Base-by-base conservation (phyloP, 1,140 invertebrate genomes). In the Sarcophaga bullata region DNA sequence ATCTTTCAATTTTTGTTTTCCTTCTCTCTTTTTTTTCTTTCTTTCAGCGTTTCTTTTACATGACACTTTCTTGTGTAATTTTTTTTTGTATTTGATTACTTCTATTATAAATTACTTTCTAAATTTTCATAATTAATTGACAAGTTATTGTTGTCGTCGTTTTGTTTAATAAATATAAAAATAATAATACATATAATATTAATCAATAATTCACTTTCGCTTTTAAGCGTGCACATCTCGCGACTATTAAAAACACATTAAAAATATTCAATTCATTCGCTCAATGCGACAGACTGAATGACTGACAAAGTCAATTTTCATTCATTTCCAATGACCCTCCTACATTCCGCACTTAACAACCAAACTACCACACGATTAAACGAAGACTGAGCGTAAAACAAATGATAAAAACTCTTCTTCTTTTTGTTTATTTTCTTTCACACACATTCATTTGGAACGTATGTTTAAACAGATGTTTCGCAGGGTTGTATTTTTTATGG, bases 151-250 rank as follows among this genome's bases (percentile, higher is more conserved):
- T 68, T 17, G n/a, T 17, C n/a, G n/a, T n/a, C n/a, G n/a, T n/a
- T n/a, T n/a, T n/a, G n/a, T n/a, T n/a, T n/a, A n/a, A n/a, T n/a
- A n/a, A n/a, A n/a, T n/a, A n/a, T n/a, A n/a, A n/a, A n/a, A n/a
- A n/a, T n/a, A n/a, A n/a, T n/a, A n/a, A n/a, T n/a, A n/a, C n/a
- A n/a, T n/a, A n/a, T n/a, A n/a, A n/a, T n/a, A n/a, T n/a, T n/a
- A n/a, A n/a, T n/a, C n/a, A n/a, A n/a, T n/a, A n/a, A 9, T 68
- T 68, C 62, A 68, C 62, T 68, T 68, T 68, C 62, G 62, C 19
- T 68, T 68, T 68, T 17, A 68, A 19, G 17, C 9, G 52, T 58
- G n/a, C 52, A 15, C 6, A 58, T 6, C 9, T 15, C 11, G 10
- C 15, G 13, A 58, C 52, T 58, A 58, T 58, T 58, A 10, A 54